A percentile compares a stretch with the other conserved stretches of the same genome.
phyloP scores from a whole-genome alignment of 1,140 invertebrate species.

The Lithobius niger region DNA sequence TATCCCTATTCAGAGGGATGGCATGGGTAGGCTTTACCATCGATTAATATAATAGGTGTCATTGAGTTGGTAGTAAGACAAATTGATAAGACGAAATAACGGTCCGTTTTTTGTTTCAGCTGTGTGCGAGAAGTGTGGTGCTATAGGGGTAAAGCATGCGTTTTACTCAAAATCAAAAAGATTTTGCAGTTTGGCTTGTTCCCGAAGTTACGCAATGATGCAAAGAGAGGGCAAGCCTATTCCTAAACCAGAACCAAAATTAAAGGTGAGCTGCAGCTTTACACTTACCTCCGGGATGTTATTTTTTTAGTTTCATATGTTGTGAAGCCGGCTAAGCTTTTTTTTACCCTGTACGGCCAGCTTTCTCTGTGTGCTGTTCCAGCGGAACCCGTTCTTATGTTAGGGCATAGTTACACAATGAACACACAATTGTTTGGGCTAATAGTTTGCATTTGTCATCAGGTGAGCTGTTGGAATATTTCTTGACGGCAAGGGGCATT shows the following conservation, averaged over 20 bases:
- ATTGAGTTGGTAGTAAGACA: not conserved
- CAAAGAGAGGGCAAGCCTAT: constrained; percentile 25
- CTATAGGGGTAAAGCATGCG: constrained; percentile 74
- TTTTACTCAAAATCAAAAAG: constrained; percentile 74
- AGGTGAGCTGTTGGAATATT: no score
- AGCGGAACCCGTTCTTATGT: no score
- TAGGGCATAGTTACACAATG: no score
- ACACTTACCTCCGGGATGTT: not conserved
- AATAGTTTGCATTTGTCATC: no score
- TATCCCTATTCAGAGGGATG: constrained; percentile 64
- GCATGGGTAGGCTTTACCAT: constrained; percentile 46
- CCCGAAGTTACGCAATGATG: constrained; percentile 33
- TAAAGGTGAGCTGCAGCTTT: not conserved
- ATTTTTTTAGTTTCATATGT: not conserved
- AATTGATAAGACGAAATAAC: not conserved
- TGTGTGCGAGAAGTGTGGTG: constrained; percentile 76
- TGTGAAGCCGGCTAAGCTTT: no score
- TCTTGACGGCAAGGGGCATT: no score
- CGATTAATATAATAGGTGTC: not conserved
- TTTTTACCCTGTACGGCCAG: not conserved
- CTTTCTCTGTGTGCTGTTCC: no score
- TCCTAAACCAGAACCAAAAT: constrained; percentile 12
- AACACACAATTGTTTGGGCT: no score
- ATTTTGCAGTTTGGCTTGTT: constrained; percentile 62
- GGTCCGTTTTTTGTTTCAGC: constrained; percentile 38